Evolutionary conservation across 1,140 invertebrate genomes (phyloP).

Genomic region (Drosophila oshimai): DNA sequence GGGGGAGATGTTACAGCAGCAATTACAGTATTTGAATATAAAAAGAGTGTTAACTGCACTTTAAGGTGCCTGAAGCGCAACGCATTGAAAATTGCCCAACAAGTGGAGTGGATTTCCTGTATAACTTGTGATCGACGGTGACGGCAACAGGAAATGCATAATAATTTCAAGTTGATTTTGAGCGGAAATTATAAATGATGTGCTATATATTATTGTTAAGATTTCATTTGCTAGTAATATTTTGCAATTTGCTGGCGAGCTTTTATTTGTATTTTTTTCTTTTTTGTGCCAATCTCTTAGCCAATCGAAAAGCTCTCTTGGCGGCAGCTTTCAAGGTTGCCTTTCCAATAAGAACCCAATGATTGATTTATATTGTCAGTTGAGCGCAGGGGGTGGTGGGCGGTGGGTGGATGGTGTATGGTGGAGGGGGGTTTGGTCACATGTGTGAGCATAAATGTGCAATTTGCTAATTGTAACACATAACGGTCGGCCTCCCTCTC

Average conservation of each 20-base stretch:
- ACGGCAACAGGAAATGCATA: conserved; percentile 61
- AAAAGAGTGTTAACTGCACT: conserved; percentile 11
- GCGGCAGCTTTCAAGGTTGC: conserved; percentile 69
- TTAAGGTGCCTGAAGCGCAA: neutral
- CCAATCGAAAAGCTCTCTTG: conserved; percentile 56
- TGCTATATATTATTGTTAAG: conserved; percentile 65
- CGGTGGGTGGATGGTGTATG: neutral
- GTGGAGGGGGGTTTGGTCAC: conserved; percentile 34
- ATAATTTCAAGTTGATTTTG: conserved; percentile 63
- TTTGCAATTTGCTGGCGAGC: conserved; percentile 38
- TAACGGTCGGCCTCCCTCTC: conserved; percentile 46
- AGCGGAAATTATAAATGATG: conserved; percentile 79
- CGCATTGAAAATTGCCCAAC: conserved; percentile 32
- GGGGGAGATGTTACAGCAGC: neutral
- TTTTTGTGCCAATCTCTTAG: conserved; percentile 26
- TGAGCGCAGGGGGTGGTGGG: neutral
- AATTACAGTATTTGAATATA: neutral
- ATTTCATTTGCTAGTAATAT: conserved; percentile 27
- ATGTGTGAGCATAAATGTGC: conserved; percentile 79
- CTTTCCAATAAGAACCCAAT: conserved; percentile 79
- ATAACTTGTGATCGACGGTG: neutral
- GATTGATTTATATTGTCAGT: conserved; percentile 80
- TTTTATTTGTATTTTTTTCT: conserved; percentile 6
- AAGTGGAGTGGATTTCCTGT: conserved; percentile 31
- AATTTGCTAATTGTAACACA: conserved; percentile 81